Base-by-base conservation (phyloP, 2,888 invertebrate genomes). In the Trichogramma dendrolimi region DNA sequence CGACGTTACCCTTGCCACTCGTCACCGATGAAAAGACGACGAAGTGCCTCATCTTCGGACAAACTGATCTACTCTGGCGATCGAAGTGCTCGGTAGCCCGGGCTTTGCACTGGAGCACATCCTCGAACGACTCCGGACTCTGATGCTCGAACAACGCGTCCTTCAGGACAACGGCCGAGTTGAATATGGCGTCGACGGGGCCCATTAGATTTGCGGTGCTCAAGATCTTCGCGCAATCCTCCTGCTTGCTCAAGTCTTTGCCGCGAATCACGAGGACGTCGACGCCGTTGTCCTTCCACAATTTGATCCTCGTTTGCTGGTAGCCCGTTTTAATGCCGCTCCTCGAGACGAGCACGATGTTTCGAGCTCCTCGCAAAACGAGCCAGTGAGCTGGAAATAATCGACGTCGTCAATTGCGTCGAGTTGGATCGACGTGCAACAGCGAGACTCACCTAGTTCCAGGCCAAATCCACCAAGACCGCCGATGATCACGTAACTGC, bases 401-500 rank as follows among this genome's bases (percentile, higher is more conserved):
- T 27, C 27, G 27, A 27, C 27, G 27, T 27, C 2, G 1, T 27
- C 27, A 27, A 27, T 27, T 2, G 27, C 27, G 3, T 27, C 27
- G 27, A 27, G 27, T 27, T 27, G 27, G 27, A 27, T 27, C 27
- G 1, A 27, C 27, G 27, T n/a, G 1, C 2, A 44, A 46, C 46
- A 2, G 2, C 8, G 7, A 48, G n/a, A 48, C 8, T 14, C 7
- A 48, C 48, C 87, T 50, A 96, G 78, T 77, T 96, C 96, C 55
- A 96, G 81, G 5, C 96, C 96, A 73, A 96, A 93, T 0, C 96
- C 96, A 50, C 96, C 96, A 0, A 96, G 82, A 48, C 96, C 94
- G 6, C 91, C 91, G 2, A 87, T 82, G 5, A 90, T 83, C 0
- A 90, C 73, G 80, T 90, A 85, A 6, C 82, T 62, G 74, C 81